Conservation (phyloP, 2,797 vertebrate genomes). For the Microtus agrestis region DNA sequence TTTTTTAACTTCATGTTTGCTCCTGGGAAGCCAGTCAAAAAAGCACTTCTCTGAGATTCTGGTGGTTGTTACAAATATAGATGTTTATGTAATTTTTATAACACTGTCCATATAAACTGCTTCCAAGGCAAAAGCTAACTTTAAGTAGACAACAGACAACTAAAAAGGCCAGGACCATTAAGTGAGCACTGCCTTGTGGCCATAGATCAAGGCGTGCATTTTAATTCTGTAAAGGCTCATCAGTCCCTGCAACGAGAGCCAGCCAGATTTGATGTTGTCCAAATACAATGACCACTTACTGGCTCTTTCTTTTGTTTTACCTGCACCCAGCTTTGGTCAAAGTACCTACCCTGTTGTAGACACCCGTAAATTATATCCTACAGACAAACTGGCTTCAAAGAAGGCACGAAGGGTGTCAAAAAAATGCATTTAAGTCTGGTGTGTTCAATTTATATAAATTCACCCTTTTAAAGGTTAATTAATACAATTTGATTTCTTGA, state of each 20-base stretch:
- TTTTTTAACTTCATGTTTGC: neutral
- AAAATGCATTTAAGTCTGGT: neutral
- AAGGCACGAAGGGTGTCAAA: neutral
- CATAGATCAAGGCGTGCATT: neutral
- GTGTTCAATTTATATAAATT: neutral
- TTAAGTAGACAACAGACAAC: neutral
- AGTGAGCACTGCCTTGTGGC: neutral
- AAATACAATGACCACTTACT: neutral
- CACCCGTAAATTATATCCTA: neutral
- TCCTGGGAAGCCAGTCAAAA: neutral
- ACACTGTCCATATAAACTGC: neutral
- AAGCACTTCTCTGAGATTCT: conserved; percentile 2
- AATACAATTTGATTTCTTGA: neutral
- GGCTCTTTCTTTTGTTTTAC: neutral
- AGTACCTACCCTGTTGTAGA: neutral
- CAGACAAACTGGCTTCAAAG: neutral
- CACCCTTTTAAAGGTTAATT: neutral
- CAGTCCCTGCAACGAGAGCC: neutral
- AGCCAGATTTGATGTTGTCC: neutral
- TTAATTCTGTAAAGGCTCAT: neutral
- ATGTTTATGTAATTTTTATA: neutral
- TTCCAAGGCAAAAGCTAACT: neutral
- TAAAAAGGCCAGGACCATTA: neutral
- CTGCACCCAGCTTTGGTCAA: neutral
- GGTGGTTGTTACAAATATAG: neutral